These are phyloP conservation scores for Stomatorhinus walkeri DNA, from an alignment of 2,797 vertebrate species.

Conservation along the genomic window DNA sequence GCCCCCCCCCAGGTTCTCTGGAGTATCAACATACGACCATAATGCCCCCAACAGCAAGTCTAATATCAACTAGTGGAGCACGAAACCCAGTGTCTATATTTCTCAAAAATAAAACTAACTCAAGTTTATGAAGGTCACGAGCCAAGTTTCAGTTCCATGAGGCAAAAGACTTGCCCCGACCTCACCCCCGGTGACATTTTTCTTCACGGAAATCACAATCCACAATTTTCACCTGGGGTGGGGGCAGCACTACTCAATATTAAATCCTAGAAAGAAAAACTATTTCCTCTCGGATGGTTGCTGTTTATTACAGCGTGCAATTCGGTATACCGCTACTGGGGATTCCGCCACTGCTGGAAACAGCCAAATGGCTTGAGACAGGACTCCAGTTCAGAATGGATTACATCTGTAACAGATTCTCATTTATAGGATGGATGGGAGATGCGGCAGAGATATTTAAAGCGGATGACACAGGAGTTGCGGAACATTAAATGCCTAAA, in stretches of 20 bases:
- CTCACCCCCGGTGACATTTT: neutral
- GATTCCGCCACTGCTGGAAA: neutral
- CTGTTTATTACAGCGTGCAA: neutral
- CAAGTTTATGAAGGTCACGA: neutral
- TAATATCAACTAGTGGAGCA: neutral
- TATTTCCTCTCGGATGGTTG: neutral
- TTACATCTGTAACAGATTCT: neutral
- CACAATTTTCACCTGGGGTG: neutral
- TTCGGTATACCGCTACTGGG: neutral
- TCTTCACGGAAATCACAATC: neutral
- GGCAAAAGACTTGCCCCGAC: neutral
- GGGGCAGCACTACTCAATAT: neutral
- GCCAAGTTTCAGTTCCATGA: neutral
- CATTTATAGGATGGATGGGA: neutral
- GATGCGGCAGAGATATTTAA: neutral
- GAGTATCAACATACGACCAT: neutral
- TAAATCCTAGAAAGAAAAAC: conserved; percentile 1
- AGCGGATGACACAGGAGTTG: neutral
- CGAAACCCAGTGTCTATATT: neutral
- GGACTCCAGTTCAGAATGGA: neutral
- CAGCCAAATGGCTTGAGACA: neutral
- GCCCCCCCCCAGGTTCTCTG: neutral
- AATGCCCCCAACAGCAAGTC: neutral
- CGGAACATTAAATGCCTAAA: conserved; percentile 5
- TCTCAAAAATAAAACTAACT: neutral